These are phyloP conservation scores for Oasisia sp. DNA, from an alignment of 2,888 invertebrate genomes.

Conservation along the genomic window DNA sequence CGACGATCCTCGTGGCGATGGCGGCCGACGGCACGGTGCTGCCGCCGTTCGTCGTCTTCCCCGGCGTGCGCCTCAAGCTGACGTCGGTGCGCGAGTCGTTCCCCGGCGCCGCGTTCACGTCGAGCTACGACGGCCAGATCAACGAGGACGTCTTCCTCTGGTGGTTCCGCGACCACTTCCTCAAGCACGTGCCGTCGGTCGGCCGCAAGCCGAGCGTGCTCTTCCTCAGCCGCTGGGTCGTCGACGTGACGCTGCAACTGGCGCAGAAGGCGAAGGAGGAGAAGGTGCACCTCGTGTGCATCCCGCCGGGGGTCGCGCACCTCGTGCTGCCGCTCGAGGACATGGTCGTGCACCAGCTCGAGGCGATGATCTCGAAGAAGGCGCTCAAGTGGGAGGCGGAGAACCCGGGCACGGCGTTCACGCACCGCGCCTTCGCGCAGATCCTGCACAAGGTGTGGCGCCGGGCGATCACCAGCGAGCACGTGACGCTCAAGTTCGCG, in stretches of 20 bases:
- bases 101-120: slow-evolving; percentile 42
- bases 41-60: slow-evolving; percentile 45
- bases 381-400: slow-evolving; percentile 40
- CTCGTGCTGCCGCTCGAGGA: slow-evolving; percentile 43
- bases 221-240: slow-evolving; percentile 38
- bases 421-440: slow-evolving; percentile 39
- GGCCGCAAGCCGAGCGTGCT: slow-evolving; percentile 34
- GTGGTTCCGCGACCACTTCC: slow-evolving; percentile 46
- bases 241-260: slow-evolving; percentile 41
- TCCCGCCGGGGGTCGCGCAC: slow-evolving; percentile 39
- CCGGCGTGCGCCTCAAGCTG: slow-evolving; percentile 37
- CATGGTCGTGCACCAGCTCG: slow-evolving; percentile 31
- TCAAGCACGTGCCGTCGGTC: slow-evolving; percentile 30
- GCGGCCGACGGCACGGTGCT: slow-evolving; percentile 42
- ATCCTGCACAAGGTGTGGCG: slow-evolving; percentile 41
- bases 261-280: slow-evolving; percentile 42
- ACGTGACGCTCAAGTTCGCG: slow-evolving; percentile 39
- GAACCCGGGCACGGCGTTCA: slow-evolving; percentile 34
- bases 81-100: slow-evolving; percentile 37
- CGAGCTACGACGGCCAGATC: slow-evolving; percentile 35
- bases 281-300: slow-evolving; percentile 37
- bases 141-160: slow-evolving; percentile 42
- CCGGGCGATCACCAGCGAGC: slow-evolving; percentile 32
- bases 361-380: slow-evolving; percentile 34
- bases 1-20: slow-evolving; percentile 39